A percentile compares a stretch with the other conserved stretches of the same genome.
Conservation (phyloP, 2,797 vertebrate genomes). For the Cyclura pinguis region DNA sequence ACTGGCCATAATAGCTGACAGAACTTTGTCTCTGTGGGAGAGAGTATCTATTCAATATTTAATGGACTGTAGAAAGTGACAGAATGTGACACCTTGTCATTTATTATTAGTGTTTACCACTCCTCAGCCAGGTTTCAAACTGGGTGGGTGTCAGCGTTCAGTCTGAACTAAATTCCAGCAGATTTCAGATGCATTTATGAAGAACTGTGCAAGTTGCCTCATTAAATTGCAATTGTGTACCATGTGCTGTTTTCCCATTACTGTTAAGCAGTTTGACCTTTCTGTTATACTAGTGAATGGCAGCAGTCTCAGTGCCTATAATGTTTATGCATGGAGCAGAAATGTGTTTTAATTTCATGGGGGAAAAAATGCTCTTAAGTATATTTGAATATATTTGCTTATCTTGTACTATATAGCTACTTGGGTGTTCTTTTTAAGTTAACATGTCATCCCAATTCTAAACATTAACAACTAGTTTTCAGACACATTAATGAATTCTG, state of each 20-base stretch:
- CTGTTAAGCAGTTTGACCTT: background rate
- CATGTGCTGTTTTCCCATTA: conserved; percentile 22
- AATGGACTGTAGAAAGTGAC: conserved; percentile 8
- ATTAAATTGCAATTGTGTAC: conserved; percentile 14
- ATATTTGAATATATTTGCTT: conserved; percentile 9
- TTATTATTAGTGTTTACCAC: conserved; percentile 37
- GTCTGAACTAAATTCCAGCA: background rate
- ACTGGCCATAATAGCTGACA: fast-evolving
- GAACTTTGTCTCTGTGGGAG: background rate
- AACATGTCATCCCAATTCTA: background rate
- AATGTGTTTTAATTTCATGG: conserved; percentile 1
- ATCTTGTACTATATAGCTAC: background rate
- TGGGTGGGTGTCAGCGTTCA: conserved; percentile 1
- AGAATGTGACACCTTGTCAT: background rate
- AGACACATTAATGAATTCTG: background rate
- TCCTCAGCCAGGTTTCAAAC: conserved; percentile 18
- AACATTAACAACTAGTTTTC: background rate
- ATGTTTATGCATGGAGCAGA: conserved; percentile 22
- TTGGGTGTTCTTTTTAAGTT: background rate
- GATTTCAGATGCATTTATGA: conserved; percentile 46
- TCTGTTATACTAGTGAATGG: background rate
- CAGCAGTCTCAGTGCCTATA: conserved; percentile 19
- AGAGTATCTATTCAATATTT: conserved; percentile 22
- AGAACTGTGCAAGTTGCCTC: background rate
- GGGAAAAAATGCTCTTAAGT: background rate